Percentiles rank a stretch among this genome's conserved stretches.
Evolutionary conservation across 2,113 vertebrate species (phyloP).

Genomic region (Larimichthys crocea): DNA sequence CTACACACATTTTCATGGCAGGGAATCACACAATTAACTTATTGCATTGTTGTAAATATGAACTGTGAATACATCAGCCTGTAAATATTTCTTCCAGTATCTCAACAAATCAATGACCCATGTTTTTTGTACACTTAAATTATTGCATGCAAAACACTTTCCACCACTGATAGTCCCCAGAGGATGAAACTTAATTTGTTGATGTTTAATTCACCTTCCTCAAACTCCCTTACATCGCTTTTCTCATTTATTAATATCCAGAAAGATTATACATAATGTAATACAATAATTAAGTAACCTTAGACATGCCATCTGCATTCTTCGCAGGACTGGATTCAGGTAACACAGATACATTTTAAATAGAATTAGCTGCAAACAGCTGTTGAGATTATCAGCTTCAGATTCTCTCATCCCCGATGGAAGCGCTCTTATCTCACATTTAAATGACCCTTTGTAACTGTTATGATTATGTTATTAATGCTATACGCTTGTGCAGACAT

Average conservation of each 20-base stretch:
- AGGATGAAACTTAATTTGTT: no score
- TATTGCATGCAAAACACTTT: no score
- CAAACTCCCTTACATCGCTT: background rate
- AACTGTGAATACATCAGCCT: no score
- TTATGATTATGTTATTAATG: background rate
- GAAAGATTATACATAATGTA: background rate
- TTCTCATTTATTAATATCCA: background rate
- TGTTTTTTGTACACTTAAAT: no score
- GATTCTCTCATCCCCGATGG: background rate
- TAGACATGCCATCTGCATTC: background rate
- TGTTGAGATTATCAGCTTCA: background rate
- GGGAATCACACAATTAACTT: no score
- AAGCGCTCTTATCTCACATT: background rate
- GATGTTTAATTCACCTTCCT: no score
- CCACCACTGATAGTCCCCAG: no score
- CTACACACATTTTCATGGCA: no score
- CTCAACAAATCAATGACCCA: no score
- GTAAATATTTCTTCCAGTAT: no score
- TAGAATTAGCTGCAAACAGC: background rate
- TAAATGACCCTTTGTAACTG: background rate
- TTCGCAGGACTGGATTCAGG: background rate
- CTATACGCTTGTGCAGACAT: background rate
- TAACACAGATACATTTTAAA: background rate
- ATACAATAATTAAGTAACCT: background rate
- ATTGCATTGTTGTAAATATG: no score